phyloP scores from a whole-genome alignment of 1,140 invertebrate species.

The Zophobas atratus region DNA sequence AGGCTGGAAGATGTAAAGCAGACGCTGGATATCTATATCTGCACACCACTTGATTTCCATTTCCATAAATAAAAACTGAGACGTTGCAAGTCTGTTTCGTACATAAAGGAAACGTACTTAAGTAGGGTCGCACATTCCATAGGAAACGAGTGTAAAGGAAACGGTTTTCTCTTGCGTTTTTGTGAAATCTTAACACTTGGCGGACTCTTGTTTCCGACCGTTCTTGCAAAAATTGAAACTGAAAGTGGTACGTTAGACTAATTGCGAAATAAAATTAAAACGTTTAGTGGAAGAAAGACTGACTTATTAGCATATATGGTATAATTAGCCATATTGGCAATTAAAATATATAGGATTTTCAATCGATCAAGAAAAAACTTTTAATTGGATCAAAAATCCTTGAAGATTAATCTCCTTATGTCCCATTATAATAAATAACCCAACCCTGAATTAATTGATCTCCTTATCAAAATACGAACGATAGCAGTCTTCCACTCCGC shows the following conservation, averaged over 20 bases:
- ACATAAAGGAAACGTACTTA: constrained; percentile 1
- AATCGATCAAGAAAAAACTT: constrained; percentile 21
- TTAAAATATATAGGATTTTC: constrained; percentile 34
- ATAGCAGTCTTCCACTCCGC: not conserved
- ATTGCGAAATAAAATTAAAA: constrained; percentile 34
- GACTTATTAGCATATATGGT: constrained; percentile 27
- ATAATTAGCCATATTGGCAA: constrained; percentile 34
- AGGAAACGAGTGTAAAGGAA: constrained; percentile 28
- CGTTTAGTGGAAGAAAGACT: constrained; percentile 14
- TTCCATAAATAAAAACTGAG: constrained; percentile 12
- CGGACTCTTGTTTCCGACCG: not conserved
- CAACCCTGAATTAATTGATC: constrained; percentile 20
- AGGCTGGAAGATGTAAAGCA: constrained; percentile 15
- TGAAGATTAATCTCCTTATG: constrained; percentile 26
- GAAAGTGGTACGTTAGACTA: constrained; percentile 26
- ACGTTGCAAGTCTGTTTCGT: not conserved
- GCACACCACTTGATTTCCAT: not conserved
- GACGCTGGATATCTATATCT: not conserved
- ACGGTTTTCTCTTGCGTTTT: constrained; percentile 20
- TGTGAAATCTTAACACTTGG: constrained; percentile 18
- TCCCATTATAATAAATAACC: not conserved
- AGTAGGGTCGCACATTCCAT: constrained; percentile 7
- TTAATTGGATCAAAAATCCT: constrained; percentile 39
- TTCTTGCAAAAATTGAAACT: constrained; percentile 24
- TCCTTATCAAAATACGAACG: not conserved